Base-by-base conservation (phyloP, 2,797 vertebrate species). In the Catamblyrhynchus diadema region DNA sequence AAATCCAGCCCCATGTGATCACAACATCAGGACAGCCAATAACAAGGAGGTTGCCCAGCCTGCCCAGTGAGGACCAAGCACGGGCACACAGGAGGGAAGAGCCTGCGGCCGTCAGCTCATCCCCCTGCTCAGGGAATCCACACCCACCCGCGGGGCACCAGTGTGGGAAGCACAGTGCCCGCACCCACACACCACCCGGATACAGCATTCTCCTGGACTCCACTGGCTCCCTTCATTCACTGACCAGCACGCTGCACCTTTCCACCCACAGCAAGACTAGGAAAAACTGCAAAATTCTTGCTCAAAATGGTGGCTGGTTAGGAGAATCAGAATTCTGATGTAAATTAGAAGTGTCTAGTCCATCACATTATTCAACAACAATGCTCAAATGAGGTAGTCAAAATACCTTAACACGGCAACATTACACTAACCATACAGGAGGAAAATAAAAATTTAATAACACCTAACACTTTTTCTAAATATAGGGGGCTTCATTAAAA, bases 1-100 rank as follows among this genome's bases (percentile, higher is more conserved):
- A 4, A 14, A 37, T 1, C 30, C 0, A 5, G 42, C 42, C 8
- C 18, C 20, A 5, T 0, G 0, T 6, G 39, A 2, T 41, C 33
- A 9, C 14, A 17, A 12, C 20, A 11, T 0, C 0, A 72, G 56
- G 24, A 56, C 18, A 33, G 60, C 25, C 3, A 0, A 41, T 39
- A 15, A 1, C 0, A 0, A 53, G 45, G 8, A 35, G 23, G 56
- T 1, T 0, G 0, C 8, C 17, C 30, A 61, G 61, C 6, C 56
- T 44, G 60, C 33, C 22, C 1, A 66, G 45, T 5, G 22, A 47
- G 45, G 23, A 8, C 45, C 45, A 25, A 47, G 45, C 45, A 47
- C 23, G n/a, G 28, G 62, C 48, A 64, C 65, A 10, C 1, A 27
- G 45, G 37, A 39, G 27, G 21, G 56, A 56, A 50, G 14, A 17